phyloP scores from a whole-genome alignment of 2,888 invertebrate genomes.

The Bimastos eiseni region DNA sequence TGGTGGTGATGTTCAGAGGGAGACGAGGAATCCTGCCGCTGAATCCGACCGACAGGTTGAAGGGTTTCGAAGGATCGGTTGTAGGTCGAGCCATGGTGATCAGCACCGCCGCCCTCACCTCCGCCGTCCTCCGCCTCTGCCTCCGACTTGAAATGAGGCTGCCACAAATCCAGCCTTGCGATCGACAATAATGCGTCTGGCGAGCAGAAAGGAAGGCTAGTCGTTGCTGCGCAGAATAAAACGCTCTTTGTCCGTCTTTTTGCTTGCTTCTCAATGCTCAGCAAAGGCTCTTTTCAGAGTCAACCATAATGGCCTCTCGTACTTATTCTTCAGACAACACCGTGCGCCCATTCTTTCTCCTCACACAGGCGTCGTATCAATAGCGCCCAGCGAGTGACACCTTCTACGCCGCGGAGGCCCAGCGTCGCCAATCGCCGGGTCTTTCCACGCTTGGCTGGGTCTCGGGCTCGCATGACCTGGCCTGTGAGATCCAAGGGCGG shows the following conservation, averaged over 20 bases:
- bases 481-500: neutral
- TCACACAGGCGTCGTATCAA: neutral
- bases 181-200: neutral
- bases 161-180: conserved; percentile 29
- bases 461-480: neutral
- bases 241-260: conserved; percentile 23
- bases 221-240: conserved; percentile 19
- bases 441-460: neutral
- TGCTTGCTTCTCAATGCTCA: conserved; percentile 26
- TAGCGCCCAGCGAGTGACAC: conserved; percentile 19
- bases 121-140: neutral
- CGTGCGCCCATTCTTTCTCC: conserved; percentile 8
- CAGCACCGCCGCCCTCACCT: neutral
- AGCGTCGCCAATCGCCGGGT: neutral
- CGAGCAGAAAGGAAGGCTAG: neutral
- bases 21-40: conserved; percentile 10
- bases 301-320: conserved; percentile 14
- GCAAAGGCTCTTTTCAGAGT: conserved; percentile 22
- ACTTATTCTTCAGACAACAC: conserved; percentile 15
- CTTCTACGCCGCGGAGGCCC: neutral
- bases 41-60: neutral
- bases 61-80: conserved; percentile 20
- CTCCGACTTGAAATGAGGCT: conserved; percentile 31
- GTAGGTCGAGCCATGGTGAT: neutral
- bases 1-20: conserved; percentile 17